Evolutionary conservation across 2,113 vertebrate species (phyloP).

Genomic region (Poeciliopsis retropinna): DNA sequence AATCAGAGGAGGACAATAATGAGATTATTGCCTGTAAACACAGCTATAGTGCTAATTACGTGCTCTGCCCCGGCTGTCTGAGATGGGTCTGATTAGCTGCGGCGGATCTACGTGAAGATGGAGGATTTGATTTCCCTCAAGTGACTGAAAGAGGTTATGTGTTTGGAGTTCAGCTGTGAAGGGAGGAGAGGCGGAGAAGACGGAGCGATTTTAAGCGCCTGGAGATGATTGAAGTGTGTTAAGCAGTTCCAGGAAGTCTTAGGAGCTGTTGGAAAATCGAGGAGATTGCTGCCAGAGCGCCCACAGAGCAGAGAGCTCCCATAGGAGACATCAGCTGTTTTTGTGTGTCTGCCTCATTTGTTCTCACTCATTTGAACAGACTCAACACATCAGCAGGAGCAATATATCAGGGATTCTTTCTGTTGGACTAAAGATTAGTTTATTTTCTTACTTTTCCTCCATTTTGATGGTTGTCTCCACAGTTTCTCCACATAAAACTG

Average conservation of each 20-base stretch:
- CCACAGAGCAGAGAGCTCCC: conserved; percentile 31
- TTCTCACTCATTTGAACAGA: conserved; percentile 7
- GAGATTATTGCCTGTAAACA: conserved; percentile 62
- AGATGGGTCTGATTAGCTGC: conserved; percentile 57
- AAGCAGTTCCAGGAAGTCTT: conserved; percentile 27
- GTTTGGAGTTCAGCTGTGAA: conserved; percentile 22
- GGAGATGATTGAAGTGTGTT: conserved; percentile 48
- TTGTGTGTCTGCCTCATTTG: conserved; percentile 17
- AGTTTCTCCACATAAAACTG: neutral
- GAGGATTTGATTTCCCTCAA: conserved; percentile 52
- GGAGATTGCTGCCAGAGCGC: conserved; percentile 33
- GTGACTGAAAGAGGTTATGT: conserved; percentile 24
- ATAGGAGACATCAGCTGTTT: conserved; percentile 20
- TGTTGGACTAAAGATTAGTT: neutral
- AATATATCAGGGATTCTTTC: neutral
- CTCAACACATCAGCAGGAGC: conserved; percentile 30
- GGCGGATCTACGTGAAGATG: conserved; percentile 35
- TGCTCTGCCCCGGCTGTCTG: conserved; percentile 39
- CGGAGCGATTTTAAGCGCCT: conserved; percentile 32
- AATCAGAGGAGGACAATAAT: conserved; percentile 61
- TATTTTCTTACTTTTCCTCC: neutral
- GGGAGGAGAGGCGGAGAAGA: conserved; percentile 8
- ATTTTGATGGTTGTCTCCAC: neutral
- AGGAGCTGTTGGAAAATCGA: conserved; percentile 32
- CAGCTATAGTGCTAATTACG: conserved; percentile 50